Conservation (phyloP, 92 coral and sea anemone genomes). For the Zoanthus sansibaricus region DNA sequence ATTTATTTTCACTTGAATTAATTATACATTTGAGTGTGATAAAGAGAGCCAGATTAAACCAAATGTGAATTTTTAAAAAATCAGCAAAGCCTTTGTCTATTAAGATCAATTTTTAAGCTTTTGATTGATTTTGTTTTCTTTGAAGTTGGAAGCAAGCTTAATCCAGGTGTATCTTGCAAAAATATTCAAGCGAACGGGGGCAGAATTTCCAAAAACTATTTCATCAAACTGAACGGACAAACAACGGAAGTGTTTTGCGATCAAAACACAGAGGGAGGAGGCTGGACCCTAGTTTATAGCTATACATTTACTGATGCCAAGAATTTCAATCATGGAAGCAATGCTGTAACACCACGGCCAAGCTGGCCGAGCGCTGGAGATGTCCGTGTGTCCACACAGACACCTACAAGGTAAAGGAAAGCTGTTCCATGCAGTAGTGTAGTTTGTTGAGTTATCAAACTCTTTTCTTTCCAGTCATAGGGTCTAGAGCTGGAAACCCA, state of each 20-base stretch:
- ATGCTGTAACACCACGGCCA: conserved; percentile 37
- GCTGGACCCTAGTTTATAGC: conserved; percentile 39
- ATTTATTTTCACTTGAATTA: no score
- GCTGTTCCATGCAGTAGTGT: no score
- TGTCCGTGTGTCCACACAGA: conserved; percentile 1
- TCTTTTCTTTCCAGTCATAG: no score
- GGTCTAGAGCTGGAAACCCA: no score
- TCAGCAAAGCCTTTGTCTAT: not conserved
- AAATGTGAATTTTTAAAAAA: not conserved
- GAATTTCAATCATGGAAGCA: conserved; percentile 23
- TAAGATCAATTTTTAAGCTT: no score
- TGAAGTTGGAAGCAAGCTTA: conserved; percentile 19
- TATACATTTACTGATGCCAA: conserved; percentile 31
- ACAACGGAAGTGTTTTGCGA: conserved; percentile 28
- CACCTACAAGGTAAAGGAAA: conserved; percentile 17
- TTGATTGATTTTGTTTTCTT: not conserved
- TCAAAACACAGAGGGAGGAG: conserved; percentile 29
- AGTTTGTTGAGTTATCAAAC: no score
- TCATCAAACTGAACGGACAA: conserved; percentile 13
- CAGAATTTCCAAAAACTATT: conserved; percentile 9
- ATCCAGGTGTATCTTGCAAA: conserved; percentile 32
- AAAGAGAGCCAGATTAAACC: no score
- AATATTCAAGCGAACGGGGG: conserved; percentile 20
- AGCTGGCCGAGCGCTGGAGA: conserved; percentile 36
- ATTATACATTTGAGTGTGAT: no score